These are phyloP conservation scores for Pachyuromys duprasi DNA, from an alignment of 2,797 vertebrate genomes.

Conservation along the genomic window DNA sequence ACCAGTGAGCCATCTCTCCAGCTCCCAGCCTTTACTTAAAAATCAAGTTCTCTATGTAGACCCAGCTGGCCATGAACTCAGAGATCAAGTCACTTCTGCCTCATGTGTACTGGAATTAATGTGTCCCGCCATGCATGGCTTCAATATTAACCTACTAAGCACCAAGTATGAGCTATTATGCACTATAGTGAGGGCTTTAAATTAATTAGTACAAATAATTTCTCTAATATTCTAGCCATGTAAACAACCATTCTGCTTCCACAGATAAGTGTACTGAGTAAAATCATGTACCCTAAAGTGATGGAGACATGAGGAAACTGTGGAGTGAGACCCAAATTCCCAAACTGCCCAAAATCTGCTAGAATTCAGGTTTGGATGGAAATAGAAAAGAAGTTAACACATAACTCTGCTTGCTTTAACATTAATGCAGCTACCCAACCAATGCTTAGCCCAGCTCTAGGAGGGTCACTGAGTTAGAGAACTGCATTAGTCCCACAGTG, in stretches of 20 bases:
- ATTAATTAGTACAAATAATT: constrained; percentile 17
- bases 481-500: not conserved
- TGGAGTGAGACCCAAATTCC: constrained; percentile 48
- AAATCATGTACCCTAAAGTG: constrained; percentile 28
- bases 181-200: constrained; percentile 12
- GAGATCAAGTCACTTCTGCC: not conserved
- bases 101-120: not conserved
- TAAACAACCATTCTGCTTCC: constrained; percentile 39
- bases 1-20: not conserved
- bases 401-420: constrained; percentile 48
- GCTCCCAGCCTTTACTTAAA: not conserved
- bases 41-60: not conserved
- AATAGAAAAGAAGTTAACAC: not conserved
- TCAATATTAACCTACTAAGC: constrained; percentile 29
- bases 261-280: constrained; percentile 11
- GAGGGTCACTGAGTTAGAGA: not conserved
- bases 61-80: not conserved
- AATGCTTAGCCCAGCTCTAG: not conserved
- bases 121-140: not conserved
- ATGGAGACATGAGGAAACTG: not conserved
- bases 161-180: not conserved
- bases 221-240: not conserved
- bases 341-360: constrained; percentile 20
- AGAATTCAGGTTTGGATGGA: constrained; percentile 10
- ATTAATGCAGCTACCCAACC: not conserved